phyloP scores from a whole-genome alignment of 2,797 vertebrate species.

The Fundulus diaphanus region DNA sequence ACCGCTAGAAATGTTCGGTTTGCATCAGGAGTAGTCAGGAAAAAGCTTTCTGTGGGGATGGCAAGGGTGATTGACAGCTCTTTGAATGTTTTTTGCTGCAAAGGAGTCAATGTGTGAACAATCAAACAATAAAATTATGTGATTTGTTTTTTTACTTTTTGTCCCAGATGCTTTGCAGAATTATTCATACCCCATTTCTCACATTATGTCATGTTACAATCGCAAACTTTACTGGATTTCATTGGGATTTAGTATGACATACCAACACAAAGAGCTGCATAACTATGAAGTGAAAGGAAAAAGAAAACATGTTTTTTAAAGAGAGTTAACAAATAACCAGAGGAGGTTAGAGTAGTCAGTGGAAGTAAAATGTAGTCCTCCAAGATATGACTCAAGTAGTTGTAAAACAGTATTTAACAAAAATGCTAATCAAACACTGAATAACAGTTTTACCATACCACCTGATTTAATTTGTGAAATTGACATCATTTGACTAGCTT shows the following conservation, averaged over 20 bases:
- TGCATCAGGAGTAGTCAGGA: background rate
- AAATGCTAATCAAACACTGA: too few relatives aligned
- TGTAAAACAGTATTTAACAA: too few relatives aligned
- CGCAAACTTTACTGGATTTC: background rate
- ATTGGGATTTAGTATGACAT: too few relatives aligned
- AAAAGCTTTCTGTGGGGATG: background rate
- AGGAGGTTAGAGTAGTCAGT: too few relatives aligned
- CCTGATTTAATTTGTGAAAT: too few relatives aligned
- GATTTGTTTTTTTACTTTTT: background rate
- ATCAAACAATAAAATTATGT: background rate
- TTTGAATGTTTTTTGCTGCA: background rate
- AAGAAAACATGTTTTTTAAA: too few relatives aligned
- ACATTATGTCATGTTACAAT: background rate
- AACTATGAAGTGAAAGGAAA: background rate
- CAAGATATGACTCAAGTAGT: too few relatives aligned
- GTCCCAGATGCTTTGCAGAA: background rate
- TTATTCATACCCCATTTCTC: too few relatives aligned
- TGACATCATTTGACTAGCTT: too few relatives aligned
- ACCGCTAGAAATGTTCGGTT: background rate
- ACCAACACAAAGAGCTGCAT: background rate
- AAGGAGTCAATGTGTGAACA: background rate
- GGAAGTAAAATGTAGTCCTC: too few relatives aligned
- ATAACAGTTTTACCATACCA: too few relatives aligned
- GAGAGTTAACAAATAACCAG: too few relatives aligned
- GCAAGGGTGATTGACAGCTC: constrained; percentile 7